Percentiles rank a stretch among this genome's conserved stretches.
These are phyloP conservation scores for Monochamus saltuarius DNA, from an alignment of 1,140 invertebrate species.

Conservation along the genomic window DNA sequence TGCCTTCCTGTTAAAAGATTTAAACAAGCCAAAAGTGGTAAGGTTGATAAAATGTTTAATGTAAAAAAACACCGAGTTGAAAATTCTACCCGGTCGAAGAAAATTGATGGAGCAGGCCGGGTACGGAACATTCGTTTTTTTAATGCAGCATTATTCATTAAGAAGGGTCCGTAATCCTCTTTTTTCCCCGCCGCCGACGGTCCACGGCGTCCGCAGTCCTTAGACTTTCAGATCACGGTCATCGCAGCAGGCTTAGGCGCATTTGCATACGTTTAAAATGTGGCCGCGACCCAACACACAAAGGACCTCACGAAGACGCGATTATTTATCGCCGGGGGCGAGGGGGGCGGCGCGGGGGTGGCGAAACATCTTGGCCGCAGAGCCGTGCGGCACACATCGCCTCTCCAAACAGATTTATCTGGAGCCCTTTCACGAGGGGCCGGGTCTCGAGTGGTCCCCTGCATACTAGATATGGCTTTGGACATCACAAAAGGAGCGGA, in stretches of 20 bases:
- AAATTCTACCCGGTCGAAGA: too few species aligned
- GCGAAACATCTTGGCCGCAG: constrained; percentile 38
- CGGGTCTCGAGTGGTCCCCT: constrained; percentile 34
- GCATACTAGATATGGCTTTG: constrained; percentile 46
- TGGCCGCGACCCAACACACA: constrained; percentile 46
- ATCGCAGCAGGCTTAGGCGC: constrained; percentile 37
- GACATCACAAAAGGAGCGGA: constrained; percentile 47
- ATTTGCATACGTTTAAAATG: constrained; percentile 53
- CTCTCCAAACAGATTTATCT: background rate
- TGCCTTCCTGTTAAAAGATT: too few species aligned
- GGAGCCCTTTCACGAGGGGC: constrained; percentile 21
- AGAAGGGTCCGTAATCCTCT: constrained; percentile 9
- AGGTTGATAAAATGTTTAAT: too few species aligned
- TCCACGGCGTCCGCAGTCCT: constrained; percentile 28
- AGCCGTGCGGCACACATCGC: background rate
- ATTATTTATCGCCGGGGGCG: constrained; percentile 48
- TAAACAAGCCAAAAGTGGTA: too few species aligned
- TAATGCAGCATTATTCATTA: too few species aligned
- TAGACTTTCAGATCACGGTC: constrained; percentile 44
- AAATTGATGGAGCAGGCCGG: too few species aligned
- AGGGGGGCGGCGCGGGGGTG: constrained; percentile 25
- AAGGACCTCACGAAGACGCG: constrained; percentile 47
- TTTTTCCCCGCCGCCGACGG: constrained; percentile 19
- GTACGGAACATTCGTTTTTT: too few species aligned
- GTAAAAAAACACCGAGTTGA: too few species aligned